Base-by-base conservation (phyloP, 2,113 vertebrate genomes). In the Neotragus moschatus region DNA sequence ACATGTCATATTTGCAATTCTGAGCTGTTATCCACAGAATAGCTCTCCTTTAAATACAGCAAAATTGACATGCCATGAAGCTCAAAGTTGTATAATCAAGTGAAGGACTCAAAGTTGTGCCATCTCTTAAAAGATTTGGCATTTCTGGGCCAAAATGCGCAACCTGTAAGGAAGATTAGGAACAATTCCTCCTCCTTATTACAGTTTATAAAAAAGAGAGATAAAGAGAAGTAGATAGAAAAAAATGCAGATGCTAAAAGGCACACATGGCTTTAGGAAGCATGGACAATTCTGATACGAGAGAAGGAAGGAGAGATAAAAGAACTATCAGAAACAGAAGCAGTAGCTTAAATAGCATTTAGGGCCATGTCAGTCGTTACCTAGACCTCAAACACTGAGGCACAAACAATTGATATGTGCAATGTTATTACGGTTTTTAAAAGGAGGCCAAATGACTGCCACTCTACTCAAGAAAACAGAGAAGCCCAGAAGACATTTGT, bases 101-200 rank as follows among this genome's bases (percentile, higher is more conserved):
- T 63, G 84, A 81, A 87, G 49, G 26, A 94, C 80, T 96, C 89
- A 63, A 79, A 90, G 70, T 45, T 80, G 77, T 84, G 88, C 92
- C 90, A 84, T 90, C 75, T 93, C 95, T 63, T 58, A 63, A 95
- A 91, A 95, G 82, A 53, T 91, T 75, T 96, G 93, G 94, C 94
- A 96, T 97, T 96, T 96, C 88, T 96, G 94, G 95, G 96, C 88
- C 94, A 96, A 93, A 95, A 95, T 51, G 77, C 84, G 91, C 93
- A 94, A 94, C 43, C 90, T 21, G 26, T 81, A 53, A 94, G 88
- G 88, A 92, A 95, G 91, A 89, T n/a, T 96, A 47, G 73, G 75
- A 94, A 84, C 30, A 92, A 88, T 73, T 94, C 60, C 61, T 97
- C 93, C 85, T 88, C 56, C 49, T 97, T 6, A 33, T 73, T 95